A percentile compares a stretch with the other conserved stretches of the same genome.
Conservation (phyloP, 2,797 vertebrate species). For the Amniataba percoides region DNA sequence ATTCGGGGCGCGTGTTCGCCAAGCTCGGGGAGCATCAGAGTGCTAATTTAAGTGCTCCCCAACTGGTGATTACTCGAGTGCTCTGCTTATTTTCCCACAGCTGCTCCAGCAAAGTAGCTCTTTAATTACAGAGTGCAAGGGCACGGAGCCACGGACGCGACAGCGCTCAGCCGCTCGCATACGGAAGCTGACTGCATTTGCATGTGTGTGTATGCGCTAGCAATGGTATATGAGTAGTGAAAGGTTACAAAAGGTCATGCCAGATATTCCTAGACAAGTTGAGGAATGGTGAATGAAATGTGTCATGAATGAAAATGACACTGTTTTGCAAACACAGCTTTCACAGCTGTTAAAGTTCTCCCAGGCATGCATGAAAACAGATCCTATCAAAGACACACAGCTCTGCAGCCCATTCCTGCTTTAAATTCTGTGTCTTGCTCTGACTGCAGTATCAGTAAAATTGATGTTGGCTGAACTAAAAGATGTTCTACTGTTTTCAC, state of each 20-base stretch:
- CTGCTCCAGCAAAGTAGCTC: slow-evolving; percentile 84
- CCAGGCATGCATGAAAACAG: slow-evolving; percentile 11
- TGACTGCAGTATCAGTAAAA: slow-evolving; percentile 5
- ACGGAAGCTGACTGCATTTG: slow-evolving; percentile 38
- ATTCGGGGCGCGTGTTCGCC: slow-evolving; percentile 79
- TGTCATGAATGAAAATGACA: slow-evolving; percentile 47
- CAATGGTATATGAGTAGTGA: slow-evolving; percentile 46
- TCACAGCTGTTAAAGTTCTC: slow-evolving; percentile 44
- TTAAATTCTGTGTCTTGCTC: not conserved
- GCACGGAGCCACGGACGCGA: slow-evolving; percentile 72
- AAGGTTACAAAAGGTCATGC: slow-evolving; percentile 63
- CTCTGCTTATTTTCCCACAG: slow-evolving; percentile 85
- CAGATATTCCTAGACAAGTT: slow-evolving; percentile 46
- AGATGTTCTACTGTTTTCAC: not conserved
- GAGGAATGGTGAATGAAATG: no score
- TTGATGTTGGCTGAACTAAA: not conserved
- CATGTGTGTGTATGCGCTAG: slow-evolving; percentile 37
- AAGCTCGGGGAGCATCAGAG: slow-evolving; percentile 75
- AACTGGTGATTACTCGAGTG: slow-evolving; percentile 86
- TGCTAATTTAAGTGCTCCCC: slow-evolving; percentile 88
- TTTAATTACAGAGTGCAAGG: slow-evolving; percentile 85
- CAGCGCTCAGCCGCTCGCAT: slow-evolving; percentile 51
- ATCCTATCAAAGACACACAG: slow-evolving; percentile 6
- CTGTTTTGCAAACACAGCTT: slow-evolving; percentile 18
- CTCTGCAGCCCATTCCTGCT: slow-evolving; percentile 10